A percentile compares a stretch with the other conserved stretches of the same genome.
These are phyloP conservation scores for Piezodorus guildinii DNA, from an alignment of 1,140 invertebrate species.

Conservation along the genomic window DNA sequence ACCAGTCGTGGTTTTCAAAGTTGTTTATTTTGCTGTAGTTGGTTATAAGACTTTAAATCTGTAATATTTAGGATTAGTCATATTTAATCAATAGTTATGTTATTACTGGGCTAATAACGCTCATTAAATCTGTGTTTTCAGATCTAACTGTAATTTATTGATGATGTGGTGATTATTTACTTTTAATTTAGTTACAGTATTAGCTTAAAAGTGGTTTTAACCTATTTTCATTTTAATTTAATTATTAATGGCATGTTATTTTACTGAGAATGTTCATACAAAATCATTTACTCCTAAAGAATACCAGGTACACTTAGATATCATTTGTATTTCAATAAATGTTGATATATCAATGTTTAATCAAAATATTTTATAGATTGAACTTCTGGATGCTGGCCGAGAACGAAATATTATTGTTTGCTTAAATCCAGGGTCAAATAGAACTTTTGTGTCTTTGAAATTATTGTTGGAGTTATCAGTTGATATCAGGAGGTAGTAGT, in stretches of 20 bases:
- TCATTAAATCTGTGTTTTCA: no score
- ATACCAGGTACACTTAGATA: slow-evolving; percentile 45
- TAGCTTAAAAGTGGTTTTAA: no score
- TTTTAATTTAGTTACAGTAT: no score
- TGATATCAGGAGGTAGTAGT: slow-evolving; percentile 36
- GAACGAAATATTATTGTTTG: slow-evolving; percentile 74
- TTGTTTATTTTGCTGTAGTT: no score
- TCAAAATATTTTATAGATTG: slow-evolving; percentile 41
- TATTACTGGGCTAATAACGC: no score
- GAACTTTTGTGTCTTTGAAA: slow-evolving; percentile 80
- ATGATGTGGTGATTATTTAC: no score
- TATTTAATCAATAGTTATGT: no score
- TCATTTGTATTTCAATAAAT: background rate
- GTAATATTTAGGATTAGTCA: no score
- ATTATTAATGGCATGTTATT: slow-evolving; percentile 42
- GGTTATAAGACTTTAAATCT: no score
- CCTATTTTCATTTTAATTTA: no score
- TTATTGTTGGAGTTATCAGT: slow-evolving; percentile 63
- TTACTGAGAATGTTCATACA: slow-evolving; percentile 50
- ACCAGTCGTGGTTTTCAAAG: no score
- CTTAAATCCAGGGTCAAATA: slow-evolving; percentile 66
- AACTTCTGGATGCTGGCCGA: slow-evolving; percentile 66
- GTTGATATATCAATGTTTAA: background rate
- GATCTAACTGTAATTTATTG: no score
- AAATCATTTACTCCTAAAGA: slow-evolving; percentile 61